Conservation (phyloP, 2,113 vertebrate genomes). For the Menura novaehollandiae region DNA sequence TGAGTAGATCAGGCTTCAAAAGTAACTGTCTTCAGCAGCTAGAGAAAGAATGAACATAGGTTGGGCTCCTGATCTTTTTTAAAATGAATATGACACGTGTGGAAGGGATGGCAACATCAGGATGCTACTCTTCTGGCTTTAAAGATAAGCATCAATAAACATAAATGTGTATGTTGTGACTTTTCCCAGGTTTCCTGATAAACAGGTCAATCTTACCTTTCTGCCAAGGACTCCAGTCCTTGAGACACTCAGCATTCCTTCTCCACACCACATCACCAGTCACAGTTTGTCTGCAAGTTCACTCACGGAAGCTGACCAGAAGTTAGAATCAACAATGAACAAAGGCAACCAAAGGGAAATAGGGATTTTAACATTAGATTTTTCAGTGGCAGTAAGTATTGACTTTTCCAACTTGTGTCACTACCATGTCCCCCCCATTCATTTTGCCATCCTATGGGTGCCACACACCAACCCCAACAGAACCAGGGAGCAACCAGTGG, state of each 20-base stretch:
- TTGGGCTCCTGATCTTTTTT: not conserved
- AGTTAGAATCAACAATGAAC: not conserved
- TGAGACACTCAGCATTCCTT: not conserved
- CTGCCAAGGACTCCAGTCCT: not conserved
- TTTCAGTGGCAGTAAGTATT: not conserved
- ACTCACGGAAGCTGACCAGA: not conserved
- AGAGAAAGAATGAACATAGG: not conserved
- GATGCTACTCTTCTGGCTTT: not conserved
- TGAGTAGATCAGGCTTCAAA: not conserved
- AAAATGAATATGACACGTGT: not conserved
- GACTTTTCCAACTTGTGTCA: not conserved
- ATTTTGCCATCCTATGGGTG: not conserved
- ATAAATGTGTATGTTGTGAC: not conserved
- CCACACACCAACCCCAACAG: not conserved
- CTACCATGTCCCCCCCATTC: not conserved
- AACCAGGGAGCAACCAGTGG: not conserved
- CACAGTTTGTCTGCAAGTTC: not conserved
- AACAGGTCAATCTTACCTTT: not conserved
- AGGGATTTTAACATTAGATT: not conserved
- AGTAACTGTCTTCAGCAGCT: not conserved
- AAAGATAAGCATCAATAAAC: not conserved
- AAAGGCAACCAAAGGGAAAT: not conserved
- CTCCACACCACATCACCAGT: not conserved
- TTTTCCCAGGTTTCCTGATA: not conserved
- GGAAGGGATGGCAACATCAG: not conserved